phyloP scores from a whole-genome alignment of 2,888 invertebrate species.

The Eupithecia pulchellata region DNA sequence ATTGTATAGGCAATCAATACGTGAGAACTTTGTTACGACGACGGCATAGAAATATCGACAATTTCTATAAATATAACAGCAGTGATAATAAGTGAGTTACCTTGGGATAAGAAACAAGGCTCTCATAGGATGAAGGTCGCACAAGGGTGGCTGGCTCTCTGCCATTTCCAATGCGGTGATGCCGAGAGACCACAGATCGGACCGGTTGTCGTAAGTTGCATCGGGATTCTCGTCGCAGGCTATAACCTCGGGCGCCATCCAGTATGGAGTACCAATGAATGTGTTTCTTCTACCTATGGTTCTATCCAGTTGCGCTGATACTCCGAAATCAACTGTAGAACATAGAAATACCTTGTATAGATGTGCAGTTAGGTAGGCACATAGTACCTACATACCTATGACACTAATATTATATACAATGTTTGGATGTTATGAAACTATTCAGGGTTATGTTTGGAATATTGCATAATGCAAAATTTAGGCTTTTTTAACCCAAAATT shows the following conservation, averaged over 20 bases:
- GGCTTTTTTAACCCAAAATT: too few species aligned
- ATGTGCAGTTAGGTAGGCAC: too few species aligned
- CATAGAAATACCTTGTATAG: background rate
- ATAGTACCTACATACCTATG: too few species aligned
- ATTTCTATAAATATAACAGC: conserved; percentile 6
- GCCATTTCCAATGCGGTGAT: conserved; percentile 99
- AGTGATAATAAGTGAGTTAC: conserved; percentile 49
- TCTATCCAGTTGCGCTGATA: conserved; percentile 99
- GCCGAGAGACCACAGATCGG: conserved; percentile 96
- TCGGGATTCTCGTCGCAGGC: conserved; percentile 99
- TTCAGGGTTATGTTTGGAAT: too few species aligned
- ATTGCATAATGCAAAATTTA: too few species aligned
- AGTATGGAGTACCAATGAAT: conserved; percentile 98
- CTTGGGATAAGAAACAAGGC: conserved; percentile 98
- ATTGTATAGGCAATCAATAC: conserved; percentile 1
- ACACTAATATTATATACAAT: too few species aligned
- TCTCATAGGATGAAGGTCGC: conserved; percentile 99
- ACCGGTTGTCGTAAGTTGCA: conserved; percentile 99
- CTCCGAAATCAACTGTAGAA: conserved; percentile 97
- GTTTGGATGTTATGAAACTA: too few species aligned
- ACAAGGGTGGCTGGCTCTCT: conserved; percentile 99
- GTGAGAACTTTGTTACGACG: conserved; percentile 6
- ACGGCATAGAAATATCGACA: background rate
- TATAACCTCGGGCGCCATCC: conserved; percentile 99
- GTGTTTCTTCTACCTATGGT: conserved; percentile 99